Conservation (phyloP, 2,113 vertebrate genomes). For the Psilopsiagon aymara region DNA sequence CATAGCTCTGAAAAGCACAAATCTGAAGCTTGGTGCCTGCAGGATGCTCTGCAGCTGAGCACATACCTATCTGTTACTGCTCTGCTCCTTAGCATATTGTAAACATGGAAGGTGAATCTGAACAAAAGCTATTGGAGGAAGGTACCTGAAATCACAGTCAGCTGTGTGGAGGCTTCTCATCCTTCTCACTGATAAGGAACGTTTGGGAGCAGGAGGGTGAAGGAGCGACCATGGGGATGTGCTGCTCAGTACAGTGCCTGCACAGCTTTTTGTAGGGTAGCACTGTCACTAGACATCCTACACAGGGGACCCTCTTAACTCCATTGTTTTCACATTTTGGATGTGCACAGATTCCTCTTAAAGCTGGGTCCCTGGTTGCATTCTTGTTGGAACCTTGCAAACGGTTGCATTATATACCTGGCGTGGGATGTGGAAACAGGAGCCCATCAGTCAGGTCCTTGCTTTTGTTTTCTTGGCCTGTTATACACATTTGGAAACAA, state of each 20-base stretch:
- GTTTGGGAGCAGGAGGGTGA: neutral
- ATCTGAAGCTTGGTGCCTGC: neutral
- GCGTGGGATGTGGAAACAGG: neutral
- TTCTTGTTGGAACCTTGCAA: fast-evolving
- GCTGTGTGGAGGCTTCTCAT: too few species aligned
- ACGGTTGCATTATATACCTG: fast-evolving
- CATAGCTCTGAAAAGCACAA: neutral
- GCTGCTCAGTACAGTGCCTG: neutral
- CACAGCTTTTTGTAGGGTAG: neutral
- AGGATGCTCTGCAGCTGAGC: neutral
- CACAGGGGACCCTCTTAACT: neutral
- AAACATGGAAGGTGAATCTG: neutral
- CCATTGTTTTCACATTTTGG: fast-evolving
- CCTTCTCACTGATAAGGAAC: fast-evolving
- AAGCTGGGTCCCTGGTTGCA: neutral
- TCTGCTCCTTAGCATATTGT: fast-evolving
- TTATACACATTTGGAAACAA: neutral
- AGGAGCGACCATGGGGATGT: neutral
- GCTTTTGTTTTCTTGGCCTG: neutral
- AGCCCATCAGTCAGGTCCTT: neutral
- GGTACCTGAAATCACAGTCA: neutral
- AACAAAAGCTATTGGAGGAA: neutral
- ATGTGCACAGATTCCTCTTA: neutral
- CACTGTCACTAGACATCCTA: neutral
- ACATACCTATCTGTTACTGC: too few species aligned